These are phyloP conservation scores for Aegithalos caudatus DNA, from an alignment of 2,113 vertebrate genomes.

Conservation along the genomic window DNA sequence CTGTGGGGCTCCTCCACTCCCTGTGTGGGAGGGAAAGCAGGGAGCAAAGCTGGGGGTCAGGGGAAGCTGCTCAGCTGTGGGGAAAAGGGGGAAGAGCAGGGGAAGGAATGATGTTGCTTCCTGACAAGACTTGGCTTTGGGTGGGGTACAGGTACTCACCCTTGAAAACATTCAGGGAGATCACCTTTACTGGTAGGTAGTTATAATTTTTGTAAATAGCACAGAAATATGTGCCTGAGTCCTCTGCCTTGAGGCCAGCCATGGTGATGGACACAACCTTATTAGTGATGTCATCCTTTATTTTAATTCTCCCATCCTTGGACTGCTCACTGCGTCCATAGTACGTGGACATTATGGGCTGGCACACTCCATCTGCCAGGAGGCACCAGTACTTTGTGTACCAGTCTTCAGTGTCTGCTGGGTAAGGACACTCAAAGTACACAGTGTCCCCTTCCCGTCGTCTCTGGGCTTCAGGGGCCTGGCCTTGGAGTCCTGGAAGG, in stretches of 20 bases:
- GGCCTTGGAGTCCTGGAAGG: conserved; percentile 1
- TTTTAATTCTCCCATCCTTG: accelerated
- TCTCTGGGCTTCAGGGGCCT: accelerated
- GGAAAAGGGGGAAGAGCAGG: accelerated
- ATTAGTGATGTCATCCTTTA: accelerated
- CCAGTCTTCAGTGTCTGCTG: accelerated
- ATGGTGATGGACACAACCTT: conserved; percentile 1
- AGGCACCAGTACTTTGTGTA: neutral
- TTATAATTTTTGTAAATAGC: neutral
- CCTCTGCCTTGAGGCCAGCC: conserved; percentile 22
- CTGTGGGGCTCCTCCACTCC: neutral
- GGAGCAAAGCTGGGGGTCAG: accelerated
- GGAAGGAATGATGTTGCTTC: neutral
- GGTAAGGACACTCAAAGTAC: conserved; percentile 17
- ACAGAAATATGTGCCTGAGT: conserved; percentile 57
- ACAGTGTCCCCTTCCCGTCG: conserved; percentile 18
- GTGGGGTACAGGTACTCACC: conserved; percentile 44
- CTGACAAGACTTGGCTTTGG: neutral
- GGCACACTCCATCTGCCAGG: accelerated
- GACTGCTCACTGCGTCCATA: accelerated
- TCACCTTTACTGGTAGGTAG: accelerated
- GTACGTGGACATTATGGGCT: accelerated
- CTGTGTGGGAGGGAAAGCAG: neutral
- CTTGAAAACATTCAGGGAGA: conserved; percentile 55
- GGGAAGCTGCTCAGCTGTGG: neutral